Conservation (phyloP, 2,797 vertebrate genomes). For the Harpagifer antarcticus region DNA sequence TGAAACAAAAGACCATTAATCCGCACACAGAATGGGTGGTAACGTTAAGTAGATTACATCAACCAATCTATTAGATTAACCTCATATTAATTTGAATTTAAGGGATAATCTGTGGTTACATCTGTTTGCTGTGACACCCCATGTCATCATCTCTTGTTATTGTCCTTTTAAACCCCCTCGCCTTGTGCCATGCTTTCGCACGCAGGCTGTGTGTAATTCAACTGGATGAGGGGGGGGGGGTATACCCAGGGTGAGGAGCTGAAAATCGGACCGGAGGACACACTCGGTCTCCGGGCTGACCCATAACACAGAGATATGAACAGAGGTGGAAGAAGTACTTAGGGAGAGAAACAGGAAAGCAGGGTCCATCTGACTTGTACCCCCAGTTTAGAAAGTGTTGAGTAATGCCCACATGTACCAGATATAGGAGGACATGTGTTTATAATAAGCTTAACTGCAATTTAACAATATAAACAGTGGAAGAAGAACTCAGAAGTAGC, state of each 20-base stretch:
- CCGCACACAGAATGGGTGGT: constrained; percentile 59
- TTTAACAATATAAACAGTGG: too few relatives aligned
- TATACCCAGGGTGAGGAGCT: constrained; percentile 16
- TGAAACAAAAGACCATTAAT: constrained; percentile 70
- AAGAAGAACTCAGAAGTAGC: too few relatives aligned
- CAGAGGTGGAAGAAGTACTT: too few relatives aligned
- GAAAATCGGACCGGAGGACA: constrained; percentile 51
- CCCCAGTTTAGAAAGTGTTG: too few relatives aligned
- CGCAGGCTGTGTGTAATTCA: constrained; percentile 67
- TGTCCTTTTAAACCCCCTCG: constrained; percentile 59
- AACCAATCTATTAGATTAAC: constrained; percentile 74
- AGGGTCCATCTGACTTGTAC: too few relatives aligned
- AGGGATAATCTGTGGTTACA: constrained; percentile 75
- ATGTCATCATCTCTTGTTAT: constrained; percentile 76
- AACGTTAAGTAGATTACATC: constrained; percentile 68
- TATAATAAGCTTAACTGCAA: too few relatives aligned
- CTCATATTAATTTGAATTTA: constrained; percentile 73
- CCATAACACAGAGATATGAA: constrained; percentile 22
- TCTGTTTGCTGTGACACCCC: constrained; percentile 74
- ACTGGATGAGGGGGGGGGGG: constrained; percentile 35
- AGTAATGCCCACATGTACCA: too few relatives aligned
- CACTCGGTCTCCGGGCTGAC: constrained; percentile 76
- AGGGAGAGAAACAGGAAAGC: too few relatives aligned
- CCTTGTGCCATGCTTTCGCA: constrained; percentile 54
- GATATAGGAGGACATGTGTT: too few relatives aligned